Base-by-base conservation (phyloP, 2,888 invertebrate species). In the Vandiemenella viatica region DNA sequence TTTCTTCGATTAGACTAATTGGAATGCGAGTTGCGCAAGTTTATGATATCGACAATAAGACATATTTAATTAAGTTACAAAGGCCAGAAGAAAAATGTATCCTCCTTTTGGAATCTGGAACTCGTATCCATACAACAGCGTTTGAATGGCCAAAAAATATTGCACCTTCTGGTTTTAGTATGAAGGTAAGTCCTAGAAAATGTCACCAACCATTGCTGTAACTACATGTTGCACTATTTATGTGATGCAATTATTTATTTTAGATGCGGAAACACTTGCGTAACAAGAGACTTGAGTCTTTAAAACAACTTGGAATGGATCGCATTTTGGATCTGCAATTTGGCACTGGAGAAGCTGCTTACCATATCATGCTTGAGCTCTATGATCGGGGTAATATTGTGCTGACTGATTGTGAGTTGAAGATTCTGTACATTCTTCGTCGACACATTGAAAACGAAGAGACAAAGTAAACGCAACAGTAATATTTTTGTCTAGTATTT, bases 131-230 rank as follows among this genome's bases (percentile, higher is more conserved):
- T 63, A 83, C 83, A 5, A 98, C 98, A 10, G 83, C 77, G 37
- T 98, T 91, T 69, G 96, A 97, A 63, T 98, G 98, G 97, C 96
- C 97, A 0, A 98, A 98, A 69, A 93, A 92, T 74, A 76, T 82
- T 37, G 87, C 86, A 5, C 96, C 91, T 1, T 93, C 92, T 0
- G 91, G 93, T 1, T 97, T 97, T 64, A 87, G 91, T 54, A 98
- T 98, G 97, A 99, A 98, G 74, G 86, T 86, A 64, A 49, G 50
- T 51, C n/a, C n/a, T 32, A 2, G 5, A 32, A 10, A 10, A 32
- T 13, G 10, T 32, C 2, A 32, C 32, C 4, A 32, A 32, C 2
- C n/a, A 10, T 32, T 32, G 32, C 32, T 13, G 2, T 32, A 2
- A 32, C 10, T 3, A 13, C 32, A 32, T 4, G 2, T 32, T 32